phyloP scores from a whole-genome alignment of 2,113 vertebrate species.

The Rhea americana region DNA sequence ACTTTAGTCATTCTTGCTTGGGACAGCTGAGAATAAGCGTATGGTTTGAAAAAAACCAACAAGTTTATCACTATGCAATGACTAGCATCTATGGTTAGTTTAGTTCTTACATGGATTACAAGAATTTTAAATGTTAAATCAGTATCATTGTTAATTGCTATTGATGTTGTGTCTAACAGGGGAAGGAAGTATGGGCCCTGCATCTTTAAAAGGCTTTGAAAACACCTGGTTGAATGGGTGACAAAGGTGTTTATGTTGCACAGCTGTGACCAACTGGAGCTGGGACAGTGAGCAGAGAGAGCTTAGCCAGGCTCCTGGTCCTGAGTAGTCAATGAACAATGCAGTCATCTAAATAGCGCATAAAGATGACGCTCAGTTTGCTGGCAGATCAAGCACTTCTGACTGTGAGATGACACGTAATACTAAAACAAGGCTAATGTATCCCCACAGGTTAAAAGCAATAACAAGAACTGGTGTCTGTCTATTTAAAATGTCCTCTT shows the following conservation, averaged over 20 bases:
- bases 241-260: neutral
- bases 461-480: neutral
- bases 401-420: too few species aligned
- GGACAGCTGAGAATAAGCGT: neutral
- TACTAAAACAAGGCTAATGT: neutral
- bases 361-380: neutral
- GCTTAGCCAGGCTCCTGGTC: neutral
- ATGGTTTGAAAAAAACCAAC: neutral
- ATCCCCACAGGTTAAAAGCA: neutral
- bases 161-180: neutral
- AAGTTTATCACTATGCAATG: neutral
- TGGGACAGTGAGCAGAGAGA: neutral
- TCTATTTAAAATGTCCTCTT: neutral
- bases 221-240: neutral
- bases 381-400: neutral
- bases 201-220: neutral
- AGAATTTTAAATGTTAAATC: neutral
- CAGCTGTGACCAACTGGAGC: neutral
- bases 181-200: neutral
- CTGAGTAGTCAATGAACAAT: neutral
- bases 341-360: neutral
- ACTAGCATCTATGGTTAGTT: neutral
- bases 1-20: neutral
- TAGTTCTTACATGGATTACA: neutral
- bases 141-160: neutral